Conservation (phyloP, 2,888 invertebrate species). For the Drosophila kuntzei region DNA sequence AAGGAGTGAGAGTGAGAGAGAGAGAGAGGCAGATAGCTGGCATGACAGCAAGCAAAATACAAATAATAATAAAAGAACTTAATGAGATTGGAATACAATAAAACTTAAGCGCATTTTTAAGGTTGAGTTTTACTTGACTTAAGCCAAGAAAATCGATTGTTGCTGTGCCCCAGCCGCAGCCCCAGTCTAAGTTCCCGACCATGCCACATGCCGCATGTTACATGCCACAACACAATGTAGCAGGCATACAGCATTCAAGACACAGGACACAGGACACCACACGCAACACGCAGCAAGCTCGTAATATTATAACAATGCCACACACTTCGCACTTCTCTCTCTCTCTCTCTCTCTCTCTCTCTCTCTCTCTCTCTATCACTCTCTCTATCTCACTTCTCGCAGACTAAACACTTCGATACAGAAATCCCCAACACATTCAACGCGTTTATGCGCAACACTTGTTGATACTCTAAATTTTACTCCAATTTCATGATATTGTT, state of each 20-base stretch:
- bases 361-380: not conserved
- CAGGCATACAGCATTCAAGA: slow-evolving; percentile 16
- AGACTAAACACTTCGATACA: slow-evolving; percentile 4
- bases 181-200: not conserved
- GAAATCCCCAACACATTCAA: not conserved
- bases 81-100: slow-evolving; percentile 78
- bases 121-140: slow-evolving; percentile 65
- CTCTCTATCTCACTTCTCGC: not conserved
- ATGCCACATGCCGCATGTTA: slow-evolving; percentile 3
- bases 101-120: slow-evolving; percentile 77
- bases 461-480: slow-evolving; percentile 5
- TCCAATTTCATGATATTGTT: slow-evolving; percentile 10
- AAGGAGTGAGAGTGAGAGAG: not conserved
- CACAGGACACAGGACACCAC: slow-evolving; percentile 2
- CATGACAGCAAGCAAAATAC: slow-evolving; percentile 55
- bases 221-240: slow-evolving; percentile 4
- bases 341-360: not conserved
- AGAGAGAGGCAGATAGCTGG: not conserved
- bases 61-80: slow-evolving; percentile 79
- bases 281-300: slow-evolving; percentile 19
- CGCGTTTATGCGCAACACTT: slow-evolving; percentile 31
- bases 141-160: slow-evolving; percentile 73
- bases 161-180: slow-evolving; percentile 6
- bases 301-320: slow-evolving; percentile 30
- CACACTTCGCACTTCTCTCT: slow-evolving; percentile 9